phyloP scores from a whole-genome alignment of 2,113 vertebrate species.

The Lophochroa leadbeateri region DNA sequence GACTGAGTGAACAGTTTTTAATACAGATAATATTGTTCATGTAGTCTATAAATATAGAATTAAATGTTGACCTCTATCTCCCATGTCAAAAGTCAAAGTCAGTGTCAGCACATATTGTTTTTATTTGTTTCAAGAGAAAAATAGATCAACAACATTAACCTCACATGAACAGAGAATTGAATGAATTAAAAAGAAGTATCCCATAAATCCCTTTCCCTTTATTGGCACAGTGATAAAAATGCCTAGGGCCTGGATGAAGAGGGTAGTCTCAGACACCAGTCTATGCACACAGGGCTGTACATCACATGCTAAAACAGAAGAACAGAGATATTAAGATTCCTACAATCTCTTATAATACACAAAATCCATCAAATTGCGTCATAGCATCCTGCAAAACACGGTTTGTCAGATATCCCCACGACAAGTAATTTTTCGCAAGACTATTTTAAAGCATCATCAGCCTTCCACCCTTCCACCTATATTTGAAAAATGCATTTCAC shows the following conservation, averaged over 20 bases:
- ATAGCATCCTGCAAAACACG: background rate
- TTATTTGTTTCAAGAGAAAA: slow-evolving; percentile 83
- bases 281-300: slow-evolving; percentile 52
- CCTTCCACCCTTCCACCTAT: background rate
- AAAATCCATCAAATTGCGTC: slow-evolving; percentile 52
- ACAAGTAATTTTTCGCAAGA: background rate
- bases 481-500: background rate
- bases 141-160: slow-evolving; percentile 83
- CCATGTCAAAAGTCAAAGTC: slow-evolving; percentile 80
- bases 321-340: slow-evolving; percentile 57
- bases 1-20: slow-evolving; percentile 77
- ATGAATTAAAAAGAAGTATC: slow-evolving; percentile 82
- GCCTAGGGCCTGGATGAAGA: slow-evolving; percentile 73
- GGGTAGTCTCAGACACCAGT: slow-evolving; percentile 49
- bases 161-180: slow-evolving; percentile 82
- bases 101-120: slow-evolving; percentile 81
- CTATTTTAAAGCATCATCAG: background rate
- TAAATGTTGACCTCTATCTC: slow-evolving; percentile 78
- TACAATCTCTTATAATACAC: slow-evolving; percentile 6
- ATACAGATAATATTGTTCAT: slow-evolving; percentile 77
- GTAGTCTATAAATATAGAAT: slow-evolving; percentile 82
- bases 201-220: slow-evolving; percentile 80
- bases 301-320: slow-evolving; percentile 60
- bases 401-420: background rate
- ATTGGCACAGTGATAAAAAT: slow-evolving; percentile 81